Percentiles rank a stretch among this genome's conserved stretches.
Conservation (phyloP, 2,113 vertebrate species). For the Petrocephalus microphthalmus region DNA sequence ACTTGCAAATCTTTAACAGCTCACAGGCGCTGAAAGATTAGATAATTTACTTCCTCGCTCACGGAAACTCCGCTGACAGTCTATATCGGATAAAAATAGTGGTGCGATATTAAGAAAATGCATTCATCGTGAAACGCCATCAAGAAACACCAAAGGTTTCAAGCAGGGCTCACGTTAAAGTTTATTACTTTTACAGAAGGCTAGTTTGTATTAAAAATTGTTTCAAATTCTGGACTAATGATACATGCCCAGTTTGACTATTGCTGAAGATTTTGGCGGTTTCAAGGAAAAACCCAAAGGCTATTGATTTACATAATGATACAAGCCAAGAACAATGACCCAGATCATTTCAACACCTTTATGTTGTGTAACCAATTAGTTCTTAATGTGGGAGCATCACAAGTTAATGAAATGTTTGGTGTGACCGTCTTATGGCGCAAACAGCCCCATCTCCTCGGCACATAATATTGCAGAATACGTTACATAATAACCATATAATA, state of each 20-base stretch:
- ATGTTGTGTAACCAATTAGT: background rate
- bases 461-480: background rate
- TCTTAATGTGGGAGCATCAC: background rate
- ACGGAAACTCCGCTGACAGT: background rate
- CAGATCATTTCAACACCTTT: background rate
- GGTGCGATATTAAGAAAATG: background rate
- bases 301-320: background rate
- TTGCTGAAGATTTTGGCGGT: background rate
- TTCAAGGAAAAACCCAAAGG: background rate
- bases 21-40: background rate
- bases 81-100: background rate
- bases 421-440: background rate
- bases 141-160: background rate
- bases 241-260: background rate
- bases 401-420: background rate
- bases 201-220: background rate
- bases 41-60: background rate
- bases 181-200: background rate
- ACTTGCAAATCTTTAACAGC: background rate
- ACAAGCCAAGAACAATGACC: background rate
- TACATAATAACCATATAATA: background rate
- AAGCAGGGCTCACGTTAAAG: background rate
- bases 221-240: background rate
- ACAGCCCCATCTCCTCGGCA: background rate
- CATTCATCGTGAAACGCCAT: background rate